Conservation (phyloP, 2,888 invertebrate genomes). For the Micoletzkya japonica region DNA sequence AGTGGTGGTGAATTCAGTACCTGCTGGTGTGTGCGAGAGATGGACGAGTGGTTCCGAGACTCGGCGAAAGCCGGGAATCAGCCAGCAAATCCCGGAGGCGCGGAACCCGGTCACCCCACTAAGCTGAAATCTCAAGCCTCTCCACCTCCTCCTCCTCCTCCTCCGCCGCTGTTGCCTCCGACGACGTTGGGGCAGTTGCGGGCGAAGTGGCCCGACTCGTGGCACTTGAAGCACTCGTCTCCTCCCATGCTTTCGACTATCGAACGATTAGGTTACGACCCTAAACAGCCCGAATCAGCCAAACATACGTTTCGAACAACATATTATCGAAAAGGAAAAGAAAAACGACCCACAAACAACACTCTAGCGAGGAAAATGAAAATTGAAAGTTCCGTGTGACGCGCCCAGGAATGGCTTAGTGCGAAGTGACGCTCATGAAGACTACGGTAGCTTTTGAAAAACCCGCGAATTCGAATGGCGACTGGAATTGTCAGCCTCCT, state of each 20-base stretch:
- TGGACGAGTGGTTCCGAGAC: slow-evolving; percentile 13
- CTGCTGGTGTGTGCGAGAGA: slow-evolving; percentile 13
- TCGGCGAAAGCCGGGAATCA: no score
- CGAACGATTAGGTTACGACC: slow-evolving; percentile 17
- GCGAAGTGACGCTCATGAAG: no score
- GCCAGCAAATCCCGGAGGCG: no score
- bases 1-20: slow-evolving; percentile 18
- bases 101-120: slow-evolving; percentile 3
- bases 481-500: slow-evolving; percentile 22
- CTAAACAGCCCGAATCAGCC: background rate
- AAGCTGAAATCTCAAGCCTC: slow-evolving; percentile 16
- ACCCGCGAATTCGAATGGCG: background rate
- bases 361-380: background rate
- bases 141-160: slow-evolving; percentile 28
- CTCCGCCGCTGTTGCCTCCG: slow-evolving; percentile 28
- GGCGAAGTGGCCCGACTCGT: slow-evolving; percentile 56
- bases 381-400: no score
- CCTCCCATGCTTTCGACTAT: slow-evolving; percentile 27
- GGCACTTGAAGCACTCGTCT: slow-evolving; percentile 55
- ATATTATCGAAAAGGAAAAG: background rate
- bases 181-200: slow-evolving; percentile 37
- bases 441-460: no score
- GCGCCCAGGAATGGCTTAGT: no score
- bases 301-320: background rate
- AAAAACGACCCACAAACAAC: background rate